phyloP scores from a whole-genome alignment of 2,113 vertebrate species.

The Boulengerochromis microlepis region DNA sequence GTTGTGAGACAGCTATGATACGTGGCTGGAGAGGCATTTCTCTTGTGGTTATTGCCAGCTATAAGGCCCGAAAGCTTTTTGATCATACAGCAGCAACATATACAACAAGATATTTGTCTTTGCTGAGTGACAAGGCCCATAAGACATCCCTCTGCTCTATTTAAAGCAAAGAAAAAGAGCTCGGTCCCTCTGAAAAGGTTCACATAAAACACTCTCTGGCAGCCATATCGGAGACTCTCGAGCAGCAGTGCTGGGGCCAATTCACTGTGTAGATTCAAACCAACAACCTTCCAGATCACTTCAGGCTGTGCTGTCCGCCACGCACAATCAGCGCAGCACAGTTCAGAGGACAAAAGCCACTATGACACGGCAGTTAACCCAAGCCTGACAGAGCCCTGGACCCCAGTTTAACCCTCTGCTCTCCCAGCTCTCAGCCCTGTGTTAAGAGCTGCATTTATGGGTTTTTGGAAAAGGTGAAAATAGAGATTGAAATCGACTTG shows the following conservation, averaged over 20 bases:
- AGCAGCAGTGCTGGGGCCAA: background rate
- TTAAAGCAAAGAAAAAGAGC: background rate
- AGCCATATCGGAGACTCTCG: background rate
- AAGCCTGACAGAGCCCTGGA: background rate
- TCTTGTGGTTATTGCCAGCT: conserved; percentile 32
- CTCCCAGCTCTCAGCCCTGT: background rate
- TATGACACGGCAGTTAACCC: conserved; percentile 37
- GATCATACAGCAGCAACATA: conserved; percentile 20
- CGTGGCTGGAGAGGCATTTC: conserved; percentile 47
- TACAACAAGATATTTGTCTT: conserved; percentile 3
- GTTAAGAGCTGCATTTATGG: conserved; percentile 39
- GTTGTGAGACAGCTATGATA: conserved; percentile 66
- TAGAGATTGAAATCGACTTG: conserved; percentile 35
- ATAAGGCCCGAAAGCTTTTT: conserved; percentile 11
- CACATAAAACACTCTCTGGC: background rate
- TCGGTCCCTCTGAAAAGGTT: background rate
- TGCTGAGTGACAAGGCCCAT: background rate
- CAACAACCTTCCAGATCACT: background rate
- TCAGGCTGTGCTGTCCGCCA: background rate
- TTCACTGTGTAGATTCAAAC: background rate
- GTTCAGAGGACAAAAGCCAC: conserved; percentile 27
- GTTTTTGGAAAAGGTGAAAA: conserved; percentile 37
- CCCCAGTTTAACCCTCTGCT: conserved; percentile 15
- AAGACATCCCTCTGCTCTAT: background rate
- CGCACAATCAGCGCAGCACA: background rate